Base-by-base conservation (phyloP, 2,797 vertebrate genomes). In the Oreochromis mossambicus region DNA sequence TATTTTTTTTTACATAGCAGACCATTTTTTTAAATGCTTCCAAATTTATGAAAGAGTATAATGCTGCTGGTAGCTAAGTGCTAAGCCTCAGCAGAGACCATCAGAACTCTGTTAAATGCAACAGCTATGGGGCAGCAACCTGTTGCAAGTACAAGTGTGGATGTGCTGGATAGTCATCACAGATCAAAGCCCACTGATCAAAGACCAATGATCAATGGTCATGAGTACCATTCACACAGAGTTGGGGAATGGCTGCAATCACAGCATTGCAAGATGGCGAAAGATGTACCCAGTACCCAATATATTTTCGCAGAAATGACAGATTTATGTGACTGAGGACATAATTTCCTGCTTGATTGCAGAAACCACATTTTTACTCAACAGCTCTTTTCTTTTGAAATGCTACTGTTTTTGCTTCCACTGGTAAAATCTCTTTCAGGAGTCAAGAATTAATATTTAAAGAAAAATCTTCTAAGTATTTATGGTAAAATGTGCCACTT, bases 321-420 rank as follows among this genome's bases (percentile, higher is more conserved):
- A 1, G 32, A 4, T 61, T 61, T 36, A 4, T 61, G 32, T 61
- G 17, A 19, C 58, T 61, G 56, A 61, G 56, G 56, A 19, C 9
- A 61, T 19, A 6, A 61, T 61, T 34, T 61, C 56, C 56, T 61
- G 32, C 36, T 61, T 61, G 17, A 61, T 5, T 61, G 32, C 0
- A 7, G 32, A 36, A 61, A 36, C 0, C 56, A 61, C 56, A 36
- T 0, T 61, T 61, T 61, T n/a, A 61, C 29, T 61, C 17, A 61
- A 58, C 15, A 19, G 15, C 56, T 11, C 56, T 61, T 61, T 61
- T 61, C 29, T 12, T 36, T 36, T 36, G 32, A 61, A 61, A 17
- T 11, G 29, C 32, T 0, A 0, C 32, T 61, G 58, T 61, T 61
- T 5, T 61, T n/a, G 29, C 5, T 17, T 61, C 29, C 56, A 34